Percentiles rank a stretch among this genome's conserved stretches.
These are phyloP conservation scores for Bibio marci DNA, from an alignment of 2,888 invertebrate species.

Conservation along the genomic window DNA sequence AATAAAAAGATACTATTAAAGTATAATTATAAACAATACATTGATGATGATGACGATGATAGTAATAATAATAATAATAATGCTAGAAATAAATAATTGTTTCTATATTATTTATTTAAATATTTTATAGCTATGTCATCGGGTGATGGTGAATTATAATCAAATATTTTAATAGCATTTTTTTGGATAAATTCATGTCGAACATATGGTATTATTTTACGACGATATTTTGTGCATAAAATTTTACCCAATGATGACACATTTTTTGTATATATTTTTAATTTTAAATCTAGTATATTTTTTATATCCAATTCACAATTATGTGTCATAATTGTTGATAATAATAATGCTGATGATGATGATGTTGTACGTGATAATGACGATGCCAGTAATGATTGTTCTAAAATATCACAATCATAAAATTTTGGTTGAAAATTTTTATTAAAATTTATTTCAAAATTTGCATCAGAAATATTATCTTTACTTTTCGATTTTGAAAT, in stretches of 20 bases:
- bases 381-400: neutral
- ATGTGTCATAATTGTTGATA: constrained; percentile 6
- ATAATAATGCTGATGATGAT: constrained; percentile 6
- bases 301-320: constrained; percentile 19
- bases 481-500: constrained; percentile 14
- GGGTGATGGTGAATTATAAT: constrained; percentile 41
- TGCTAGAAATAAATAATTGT: too few relatives aligned
- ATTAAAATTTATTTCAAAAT: too few relatives aligned
- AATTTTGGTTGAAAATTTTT: constrained; percentile 16
- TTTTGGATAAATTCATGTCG: constrained; percentile 8
- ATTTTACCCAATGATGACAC: constrained; percentile 34
- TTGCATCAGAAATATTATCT: constrained; percentile 19
- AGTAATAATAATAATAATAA: too few relatives aligned
- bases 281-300: constrained; percentile 9
- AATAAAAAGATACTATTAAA: too few relatives aligned
- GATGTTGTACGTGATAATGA: too few relatives aligned
- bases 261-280: constrained; percentile 2
- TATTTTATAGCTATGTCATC: constrained; percentile 29
- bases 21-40: too few relatives aligned
- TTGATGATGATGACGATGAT: too few relatives aligned
- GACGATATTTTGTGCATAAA: constrained; percentile 25
- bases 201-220: constrained; percentile 13
- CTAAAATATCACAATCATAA: constrained; percentile 20
- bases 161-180: constrained; percentile 27
- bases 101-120: too few relatives aligned